Base-by-base conservation (phyloP, 2,888 invertebrate genomes). In the Hyles lineata region DNA sequence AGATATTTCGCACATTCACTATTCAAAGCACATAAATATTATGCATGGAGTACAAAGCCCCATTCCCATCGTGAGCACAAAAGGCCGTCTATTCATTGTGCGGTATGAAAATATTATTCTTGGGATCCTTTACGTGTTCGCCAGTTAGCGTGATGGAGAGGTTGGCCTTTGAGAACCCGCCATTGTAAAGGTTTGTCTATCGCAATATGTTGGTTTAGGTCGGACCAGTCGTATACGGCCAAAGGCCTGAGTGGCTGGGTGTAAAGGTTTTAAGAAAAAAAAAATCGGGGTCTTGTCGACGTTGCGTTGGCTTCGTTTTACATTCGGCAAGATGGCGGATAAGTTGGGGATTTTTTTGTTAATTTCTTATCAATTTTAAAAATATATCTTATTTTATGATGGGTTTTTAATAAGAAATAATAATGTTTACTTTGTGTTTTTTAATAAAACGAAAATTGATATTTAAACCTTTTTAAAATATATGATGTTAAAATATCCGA, bases 41-140 rank as follows among this genome's bases (percentile, higher is more conserved):
- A 74, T 74, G 67, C 74, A 71, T 69, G 71, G 69, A 71, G 52
- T 52, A 76, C 72, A 77, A 77, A 76, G 76, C 70, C 62, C 70
- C 70, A 69, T 74, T 70, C 74, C 76, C 80, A 75, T 80, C 74
- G 76, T 74, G 43, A 67, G 72, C 73, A 81, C 79, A 83, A 82
- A 81, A 75, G 78, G 70, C 73, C 55, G 63, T 69, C 70, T 35
- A 60, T 72, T 79, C 81, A 80, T 83, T 83, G 81, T 79, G 78
- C 79, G 76, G 77, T 77, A 72, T 77, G 79, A 82, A 83, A 84
- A 84, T 83, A 82, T 82, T 83, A 83, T 83, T 83, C 79, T 75
- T 72, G 69, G 73, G 76, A 78, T 78, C 78, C 76, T 77, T 81
- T 76, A 80, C 79, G 75, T 78, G 77, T 72, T 72, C 74, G 75